Evolutionary conservation across 2,888 invertebrate genomes (phyloP).

Genomic region (Leptarthrus brevirostris): DNA sequence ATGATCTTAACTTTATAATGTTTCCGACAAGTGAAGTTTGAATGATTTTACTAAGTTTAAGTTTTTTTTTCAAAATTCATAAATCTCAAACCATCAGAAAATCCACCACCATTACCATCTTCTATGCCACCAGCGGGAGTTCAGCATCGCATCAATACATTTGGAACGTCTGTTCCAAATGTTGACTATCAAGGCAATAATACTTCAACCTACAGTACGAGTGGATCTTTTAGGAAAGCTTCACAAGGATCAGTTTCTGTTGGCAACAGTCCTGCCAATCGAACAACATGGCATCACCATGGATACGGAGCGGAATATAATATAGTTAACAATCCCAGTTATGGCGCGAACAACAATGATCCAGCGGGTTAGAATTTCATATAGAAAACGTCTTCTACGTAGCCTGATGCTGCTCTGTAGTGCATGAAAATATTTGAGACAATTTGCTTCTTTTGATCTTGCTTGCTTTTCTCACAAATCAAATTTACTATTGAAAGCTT

Average conservation of each 20-base stretch:
- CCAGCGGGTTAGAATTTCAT: conserved; percentile 63
- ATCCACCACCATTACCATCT: conserved; percentile 67
- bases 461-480: not conserved
- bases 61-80: too few relatives aligned
- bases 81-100: conserved; percentile 59
- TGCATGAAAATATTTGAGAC: conserved; percentile 3
- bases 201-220: conserved; percentile 11
- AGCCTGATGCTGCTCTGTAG: conserved; percentile 11
- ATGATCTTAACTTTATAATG: too few relatives aligned
- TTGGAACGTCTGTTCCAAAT: conserved; percentile 60
- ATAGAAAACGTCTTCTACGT: conserved; percentile 27
- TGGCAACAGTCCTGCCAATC: conserved; percentile 57
- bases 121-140: conserved; percentile 65
- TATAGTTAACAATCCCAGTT: conserved; percentile 66
- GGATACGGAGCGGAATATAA: conserved; percentile 62
- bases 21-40: too few relatives aligned
- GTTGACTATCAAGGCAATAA: conserved; percentile 52
- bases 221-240: conserved; percentile 56
- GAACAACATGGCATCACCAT: conserved; percentile 63
- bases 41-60: too few relatives aligned
- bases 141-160: conserved; percentile 63
- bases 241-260: conserved; percentile 55
- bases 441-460: not conserved
- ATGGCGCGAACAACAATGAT: conserved; percentile 63
- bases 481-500: not conserved